phyloP scores from a whole-genome alignment of 2,113 vertebrate genomes.

The Brachypodius melanocephalos region DNA sequence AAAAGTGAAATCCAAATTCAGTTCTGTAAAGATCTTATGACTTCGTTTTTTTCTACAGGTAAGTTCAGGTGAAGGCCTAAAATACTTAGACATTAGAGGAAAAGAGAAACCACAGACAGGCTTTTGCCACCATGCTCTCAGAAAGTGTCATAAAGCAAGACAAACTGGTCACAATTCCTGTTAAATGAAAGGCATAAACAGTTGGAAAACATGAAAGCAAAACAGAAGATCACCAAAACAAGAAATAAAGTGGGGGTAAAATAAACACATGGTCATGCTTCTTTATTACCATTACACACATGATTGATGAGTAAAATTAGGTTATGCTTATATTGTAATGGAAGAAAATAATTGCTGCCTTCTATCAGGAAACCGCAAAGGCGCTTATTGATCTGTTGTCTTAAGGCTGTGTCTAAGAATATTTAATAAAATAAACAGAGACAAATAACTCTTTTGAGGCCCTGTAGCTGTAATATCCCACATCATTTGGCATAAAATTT shows the following conservation, averaged over 20 bases:
- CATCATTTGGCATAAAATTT: conserved; percentile 46
- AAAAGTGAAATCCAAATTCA: not conserved
- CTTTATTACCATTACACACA: conserved; percentile 63
- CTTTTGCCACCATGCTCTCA: conserved; percentile 25
- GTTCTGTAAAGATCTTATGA: not conserved
- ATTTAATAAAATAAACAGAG: conserved; percentile 79
- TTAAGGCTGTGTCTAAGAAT: conserved; percentile 67
- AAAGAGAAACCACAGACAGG: conserved; percentile 41
- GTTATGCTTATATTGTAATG: conserved; percentile 73
- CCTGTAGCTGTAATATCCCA: conserved; percentile 47
- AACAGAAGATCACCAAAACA: conserved; percentile 51
- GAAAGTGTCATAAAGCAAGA: not conserved
- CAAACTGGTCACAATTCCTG: conserved; percentile 12
- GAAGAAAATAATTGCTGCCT: conserved; percentile 78
- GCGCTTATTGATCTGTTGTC: conserved; percentile 76
- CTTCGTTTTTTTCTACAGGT: not conserved
- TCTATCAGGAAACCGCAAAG: conserved; percentile 78
- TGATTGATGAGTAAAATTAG: conserved; percentile 76
- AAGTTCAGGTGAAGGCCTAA: not conserved
- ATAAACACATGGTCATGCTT: conserved; percentile 63
- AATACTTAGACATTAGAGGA: not conserved
- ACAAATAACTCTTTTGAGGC: conserved; percentile 70
- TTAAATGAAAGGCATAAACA: conserved; percentile 20
- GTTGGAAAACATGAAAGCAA: conserved; percentile 47
- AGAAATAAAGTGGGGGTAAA: conserved; percentile 64